Conservation (phyloP, 92 coral and sea anemone species). For the Anthopleura xanthogrammica region DNA sequence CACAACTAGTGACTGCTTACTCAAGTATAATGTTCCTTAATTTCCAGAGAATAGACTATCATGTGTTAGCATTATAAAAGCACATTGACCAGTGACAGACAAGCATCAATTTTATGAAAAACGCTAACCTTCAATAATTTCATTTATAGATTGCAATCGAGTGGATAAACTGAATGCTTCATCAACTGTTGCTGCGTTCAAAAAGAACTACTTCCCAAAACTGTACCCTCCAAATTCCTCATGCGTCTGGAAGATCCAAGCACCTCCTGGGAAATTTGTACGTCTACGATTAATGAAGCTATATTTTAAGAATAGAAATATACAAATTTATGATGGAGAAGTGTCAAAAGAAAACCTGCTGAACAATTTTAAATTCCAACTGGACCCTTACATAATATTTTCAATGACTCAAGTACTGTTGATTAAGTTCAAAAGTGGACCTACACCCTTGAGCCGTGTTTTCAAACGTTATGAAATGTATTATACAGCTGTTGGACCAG, state of each 20-base stretch:
- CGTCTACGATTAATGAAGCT: neutral
- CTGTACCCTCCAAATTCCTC: slow-evolving; percentile 9
- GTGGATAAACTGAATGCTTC: neutral
- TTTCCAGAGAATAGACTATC: too few species aligned
- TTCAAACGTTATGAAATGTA: neutral
- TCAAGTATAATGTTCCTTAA: too few species aligned
- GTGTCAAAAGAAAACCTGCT: neutral
- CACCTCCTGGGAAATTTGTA: slow-evolving; percentile 42
- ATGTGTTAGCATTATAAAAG: too few species aligned
- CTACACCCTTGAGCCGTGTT: neutral
- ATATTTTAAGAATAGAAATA: neutral
- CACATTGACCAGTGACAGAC: neutral
- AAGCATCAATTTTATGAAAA: too few species aligned
- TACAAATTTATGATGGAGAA: neutral
- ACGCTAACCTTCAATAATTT: neutral
- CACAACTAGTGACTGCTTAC: too few species aligned
- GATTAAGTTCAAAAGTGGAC: slow-evolving; percentile 24
- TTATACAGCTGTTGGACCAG: neutral
- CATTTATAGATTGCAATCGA: neutral
- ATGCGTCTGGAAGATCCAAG: slow-evolving; percentile 52
- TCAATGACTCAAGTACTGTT: slow-evolving; percentile 39
- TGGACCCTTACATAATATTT: neutral
- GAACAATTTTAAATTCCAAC: neutral
- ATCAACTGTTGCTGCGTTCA: neutral
- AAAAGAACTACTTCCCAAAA: slow-evolving; percentile 43